A percentile compares a stretch with the other conserved stretches of the same genome.
phyloP scores from a whole-genome alignment of 2,888 invertebrate species.

The Thereva unica region DNA sequence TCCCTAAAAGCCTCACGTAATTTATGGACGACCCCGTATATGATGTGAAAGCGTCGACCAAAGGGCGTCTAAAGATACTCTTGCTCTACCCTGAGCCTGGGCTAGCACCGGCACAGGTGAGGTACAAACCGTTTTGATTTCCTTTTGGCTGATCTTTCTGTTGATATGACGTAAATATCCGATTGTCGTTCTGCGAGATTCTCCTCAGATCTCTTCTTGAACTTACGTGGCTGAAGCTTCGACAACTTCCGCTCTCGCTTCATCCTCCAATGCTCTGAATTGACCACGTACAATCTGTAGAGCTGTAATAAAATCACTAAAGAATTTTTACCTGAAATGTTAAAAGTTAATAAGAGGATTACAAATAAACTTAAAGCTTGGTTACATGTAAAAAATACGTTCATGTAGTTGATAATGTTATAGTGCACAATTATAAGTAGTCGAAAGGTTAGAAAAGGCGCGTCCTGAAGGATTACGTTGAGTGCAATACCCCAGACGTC shows the following conservation, averaged over 20 bases:
- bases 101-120: too few species aligned
- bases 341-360: neutral
- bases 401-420: constrained; percentile 90
- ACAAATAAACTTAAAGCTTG: constrained; percentile 49
- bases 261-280: constrained; percentile 66
- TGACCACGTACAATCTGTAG: constrained; percentile 80
- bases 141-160: constrained; percentile 51
- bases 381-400: constrained; percentile 94
- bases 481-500: constrained; percentile 88
- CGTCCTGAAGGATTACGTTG: constrained; percentile 84
- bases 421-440: constrained; percentile 85
- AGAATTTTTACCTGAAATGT: constrained; percentile 68
- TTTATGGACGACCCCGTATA: too few species aligned
- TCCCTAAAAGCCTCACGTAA: too few species aligned
- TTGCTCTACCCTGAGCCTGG: too few species aligned
- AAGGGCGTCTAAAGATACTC: too few species aligned
- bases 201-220: constrained; percentile 49
- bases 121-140: constrained; percentile 46
- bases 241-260: constrained; percentile 52
- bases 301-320: constrained; percentile 85
- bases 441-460: constrained; percentile 84
- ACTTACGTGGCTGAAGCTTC: constrained; percentile 46
- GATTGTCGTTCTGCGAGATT: constrained; percentile 55
- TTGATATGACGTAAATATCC: constrained; percentile 63
- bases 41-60: too few species aligned